These are phyloP conservation scores for Telmatochromis sp. DNA, from an alignment of 2,113 vertebrate species.

Conservation along the genomic window DNA sequence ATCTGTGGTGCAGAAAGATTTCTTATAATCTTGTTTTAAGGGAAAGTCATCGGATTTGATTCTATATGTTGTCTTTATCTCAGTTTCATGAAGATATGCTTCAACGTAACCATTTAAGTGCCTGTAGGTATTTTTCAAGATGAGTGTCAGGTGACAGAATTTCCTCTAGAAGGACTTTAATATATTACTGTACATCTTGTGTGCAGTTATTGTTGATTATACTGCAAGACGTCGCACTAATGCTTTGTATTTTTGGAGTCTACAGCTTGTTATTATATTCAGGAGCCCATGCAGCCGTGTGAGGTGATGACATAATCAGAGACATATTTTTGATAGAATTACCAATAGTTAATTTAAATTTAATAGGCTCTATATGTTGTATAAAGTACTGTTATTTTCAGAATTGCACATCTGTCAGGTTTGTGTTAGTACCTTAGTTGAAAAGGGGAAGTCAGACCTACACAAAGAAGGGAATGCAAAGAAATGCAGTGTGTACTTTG, in stretches of 20 bases:
- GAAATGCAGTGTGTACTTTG: not conserved
- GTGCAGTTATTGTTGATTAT: not conserved
- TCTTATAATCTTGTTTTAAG: not conserved
- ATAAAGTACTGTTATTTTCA: not conserved
- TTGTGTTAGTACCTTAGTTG: not conserved
- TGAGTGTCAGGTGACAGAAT: not conserved
- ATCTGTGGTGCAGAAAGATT: not conserved
- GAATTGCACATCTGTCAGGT: not conserved
- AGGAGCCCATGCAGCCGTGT: not conserved
- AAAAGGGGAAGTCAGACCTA: not conserved
- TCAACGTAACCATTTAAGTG: not conserved
- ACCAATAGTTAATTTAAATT: not conserved
- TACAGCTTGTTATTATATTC: not conserved
- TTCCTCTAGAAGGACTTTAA: not conserved
- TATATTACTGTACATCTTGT: not conserved
- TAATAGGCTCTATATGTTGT: not conserved
- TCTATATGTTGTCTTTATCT: not conserved
- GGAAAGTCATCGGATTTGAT: not conserved
- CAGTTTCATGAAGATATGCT: not conserved
- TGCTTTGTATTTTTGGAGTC: not conserved
- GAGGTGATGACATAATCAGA: not conserved
- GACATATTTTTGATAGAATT: not conserved
- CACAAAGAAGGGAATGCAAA: not conserved
- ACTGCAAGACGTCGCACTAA: not conserved
- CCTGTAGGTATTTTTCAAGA: not conserved